These are phyloP conservation scores for Morelia viridis DNA, from an alignment of 2,797 vertebrate genomes.

Conservation along the genomic window DNA sequence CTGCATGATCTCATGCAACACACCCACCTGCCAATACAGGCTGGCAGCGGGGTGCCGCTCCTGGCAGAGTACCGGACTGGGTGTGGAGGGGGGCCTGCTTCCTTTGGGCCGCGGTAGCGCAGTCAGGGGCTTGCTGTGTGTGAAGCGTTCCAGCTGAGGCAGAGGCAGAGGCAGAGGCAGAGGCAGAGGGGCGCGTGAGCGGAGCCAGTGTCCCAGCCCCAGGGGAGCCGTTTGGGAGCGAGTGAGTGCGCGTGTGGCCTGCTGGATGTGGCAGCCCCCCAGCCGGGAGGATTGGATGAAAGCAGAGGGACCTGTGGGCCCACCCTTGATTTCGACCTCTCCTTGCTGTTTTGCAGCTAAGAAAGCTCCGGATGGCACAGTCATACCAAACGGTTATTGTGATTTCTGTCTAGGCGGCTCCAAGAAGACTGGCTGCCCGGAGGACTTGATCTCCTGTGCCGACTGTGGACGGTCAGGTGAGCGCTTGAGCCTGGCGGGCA, in stretches of 20 bases:
- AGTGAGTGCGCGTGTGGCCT: background rate
- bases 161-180: too few species aligned
- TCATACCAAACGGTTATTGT: constrained; percentile 93
- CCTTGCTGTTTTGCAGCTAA: constrained; percentile 80
- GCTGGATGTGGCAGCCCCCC: background rate
- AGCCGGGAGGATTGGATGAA: background rate
- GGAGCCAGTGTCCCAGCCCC: background rate
- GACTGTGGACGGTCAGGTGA: constrained; percentile 93
- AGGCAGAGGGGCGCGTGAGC: background rate
- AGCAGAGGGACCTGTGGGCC: constrained; percentile 50
- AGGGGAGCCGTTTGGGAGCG: too few species aligned
- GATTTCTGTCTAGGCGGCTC: constrained; percentile 95
- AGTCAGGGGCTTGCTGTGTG: background rate
- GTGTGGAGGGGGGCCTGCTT: background rate
- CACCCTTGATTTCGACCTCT: constrained; percentile 19
- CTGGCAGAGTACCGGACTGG: background rate
- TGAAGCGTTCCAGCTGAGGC: too few species aligned
- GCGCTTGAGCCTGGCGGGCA: background rate
- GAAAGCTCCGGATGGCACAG: constrained; percentile 90
- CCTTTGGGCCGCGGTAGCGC: background rate
- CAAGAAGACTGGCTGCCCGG: constrained; percentile 93
- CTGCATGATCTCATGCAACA: background rate
- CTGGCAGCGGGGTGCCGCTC: background rate
- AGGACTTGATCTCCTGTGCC: constrained; percentile 94
- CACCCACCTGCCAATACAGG: background rate